Evolutionary conservation across 2,113 vertebrate species (phyloP).

Genomic region (Uria aalge): DNA sequence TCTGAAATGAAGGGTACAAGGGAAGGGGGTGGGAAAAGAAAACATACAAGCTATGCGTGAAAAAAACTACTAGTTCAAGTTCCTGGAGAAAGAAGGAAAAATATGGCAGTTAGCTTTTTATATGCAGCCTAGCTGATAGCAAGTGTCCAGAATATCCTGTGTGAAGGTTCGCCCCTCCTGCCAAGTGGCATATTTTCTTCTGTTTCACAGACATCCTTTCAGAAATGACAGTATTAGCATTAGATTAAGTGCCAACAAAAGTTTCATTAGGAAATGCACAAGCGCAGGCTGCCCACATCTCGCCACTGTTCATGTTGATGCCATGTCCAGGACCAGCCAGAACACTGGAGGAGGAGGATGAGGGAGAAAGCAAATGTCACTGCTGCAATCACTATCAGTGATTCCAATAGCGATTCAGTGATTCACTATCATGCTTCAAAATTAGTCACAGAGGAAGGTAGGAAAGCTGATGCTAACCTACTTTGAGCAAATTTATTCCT

Average conservation of each 20-base stretch:
- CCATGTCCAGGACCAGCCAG: background rate
- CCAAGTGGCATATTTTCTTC: background rate
- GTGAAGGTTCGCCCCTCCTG: background rate
- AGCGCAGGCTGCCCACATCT: background rate
- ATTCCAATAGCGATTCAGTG: background rate
- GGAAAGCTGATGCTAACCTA: background rate
- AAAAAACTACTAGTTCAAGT: background rate
- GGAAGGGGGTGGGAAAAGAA: background rate
- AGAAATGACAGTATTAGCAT: background rate
- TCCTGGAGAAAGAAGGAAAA: background rate
- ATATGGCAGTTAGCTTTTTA: background rate
- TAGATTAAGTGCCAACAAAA: background rate
- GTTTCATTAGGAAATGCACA: background rate
- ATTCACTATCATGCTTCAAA: background rate
- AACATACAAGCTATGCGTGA: background rate
- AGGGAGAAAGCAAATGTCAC: background rate
- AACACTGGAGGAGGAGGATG: background rate
- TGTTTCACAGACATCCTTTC: background rate
- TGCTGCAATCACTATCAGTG: background rate
- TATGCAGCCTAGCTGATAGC: background rate
- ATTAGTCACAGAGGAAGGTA: background rate
- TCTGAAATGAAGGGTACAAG: slow-evolving; percentile 75
- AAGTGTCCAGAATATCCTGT: background rate
- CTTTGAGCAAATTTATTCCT: background rate
- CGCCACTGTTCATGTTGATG: background rate